phyloP scores from a whole-genome alignment of 2,113 vertebrate genomes.

The Lichenostomus cassidix region DNA sequence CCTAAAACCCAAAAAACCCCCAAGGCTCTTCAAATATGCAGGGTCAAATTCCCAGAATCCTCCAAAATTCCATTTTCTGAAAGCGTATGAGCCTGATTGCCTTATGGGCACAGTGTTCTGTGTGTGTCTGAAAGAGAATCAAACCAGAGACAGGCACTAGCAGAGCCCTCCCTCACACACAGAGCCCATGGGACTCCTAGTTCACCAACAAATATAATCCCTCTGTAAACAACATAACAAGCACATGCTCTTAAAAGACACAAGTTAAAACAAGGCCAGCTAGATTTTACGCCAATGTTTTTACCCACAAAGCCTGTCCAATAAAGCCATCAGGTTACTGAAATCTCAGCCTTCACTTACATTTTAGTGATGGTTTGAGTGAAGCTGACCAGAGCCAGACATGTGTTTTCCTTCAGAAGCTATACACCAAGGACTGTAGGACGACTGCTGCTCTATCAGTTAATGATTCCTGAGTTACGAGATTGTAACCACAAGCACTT shows the following conservation, averaged over 20 bases:
- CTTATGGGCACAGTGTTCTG: neutral
- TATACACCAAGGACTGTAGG: neutral
- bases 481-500: neutral
- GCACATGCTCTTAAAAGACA: neutral
- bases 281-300: neutral
- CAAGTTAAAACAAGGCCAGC: neutral
- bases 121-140: neutral
- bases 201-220: neutral
- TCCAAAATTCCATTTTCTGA: neutral
- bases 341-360: neutral
- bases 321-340: neutral
- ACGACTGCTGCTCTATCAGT: neutral
- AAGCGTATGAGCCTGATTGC: neutral
- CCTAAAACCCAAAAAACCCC: neutral
- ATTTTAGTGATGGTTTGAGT: neutral
- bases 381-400: neutral
- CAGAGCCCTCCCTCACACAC: neutral
- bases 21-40: neutral
- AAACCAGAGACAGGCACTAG: neutral
- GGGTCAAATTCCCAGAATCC: neutral
- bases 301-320: neutral
- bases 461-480: neutral
- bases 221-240: neutral
- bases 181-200: neutral
- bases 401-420: neutral